Base-by-base conservation (phyloP, 2,797 vertebrate genomes). In the Pteropus rufus region DNA sequence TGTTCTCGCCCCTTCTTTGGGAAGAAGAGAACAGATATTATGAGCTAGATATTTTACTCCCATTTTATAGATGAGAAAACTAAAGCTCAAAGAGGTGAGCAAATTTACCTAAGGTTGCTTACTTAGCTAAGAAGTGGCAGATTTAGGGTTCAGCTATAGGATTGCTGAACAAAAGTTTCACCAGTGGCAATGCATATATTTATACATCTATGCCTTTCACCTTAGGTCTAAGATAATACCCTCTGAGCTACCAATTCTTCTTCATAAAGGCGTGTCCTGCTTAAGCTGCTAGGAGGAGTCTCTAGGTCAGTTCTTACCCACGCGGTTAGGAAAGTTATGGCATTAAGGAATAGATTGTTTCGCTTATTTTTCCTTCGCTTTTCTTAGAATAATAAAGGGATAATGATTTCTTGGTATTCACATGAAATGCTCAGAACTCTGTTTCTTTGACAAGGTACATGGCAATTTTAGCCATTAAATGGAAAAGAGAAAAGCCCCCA, bases 311-410 rank as follows among this genome's bases (percentile, higher is more conserved):
- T 54, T 82, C 81, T 81, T 81, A 67, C 7, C 39, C 64, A 18
- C 7, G 3, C 80, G 87, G 73, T 81, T 95, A 83, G 89, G 84
- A 72, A 81, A 95, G 56, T 52, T 79, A 90, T 9, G 49, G 29
- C 60, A 65, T 7, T 36, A 36, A 36, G 36, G 36, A 36, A 36
- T 36, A 36, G 36, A 36, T 34, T 65, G 52, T 10, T 88, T 73
- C 54, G 41, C 52, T 94, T 69, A 58, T 62, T 79, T 91, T 44
- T 62, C 41, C 67, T 84, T 92, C 69, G 46, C 29, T 69, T 85
- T 93, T 76, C 56, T 91, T 64, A 82, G 77, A 73, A 89, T 84
- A 92, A 84, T 70, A 89, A 96, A 89, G 39, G 52, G 92, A 79
- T 31, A 89, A 65, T 79, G 16, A 79, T 34, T 82, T 81, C 52